Evolutionary conservation across 2,888 invertebrate species (phyloP).

Genomic region (Macaria liturata): DNA sequence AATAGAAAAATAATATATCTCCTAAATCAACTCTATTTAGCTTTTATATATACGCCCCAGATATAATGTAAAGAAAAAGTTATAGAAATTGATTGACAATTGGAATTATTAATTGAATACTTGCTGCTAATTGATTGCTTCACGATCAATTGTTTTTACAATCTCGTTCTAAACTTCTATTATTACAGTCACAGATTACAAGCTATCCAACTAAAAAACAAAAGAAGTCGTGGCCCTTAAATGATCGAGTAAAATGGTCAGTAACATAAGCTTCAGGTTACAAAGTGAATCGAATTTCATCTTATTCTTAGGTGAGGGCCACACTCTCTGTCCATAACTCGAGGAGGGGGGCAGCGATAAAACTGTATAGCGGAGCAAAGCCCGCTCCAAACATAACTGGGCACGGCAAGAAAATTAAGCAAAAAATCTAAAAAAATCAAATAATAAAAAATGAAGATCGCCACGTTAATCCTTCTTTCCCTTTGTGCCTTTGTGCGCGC

Average conservation of each 20-base stretch:
- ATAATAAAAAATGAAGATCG: constrained; percentile 61
- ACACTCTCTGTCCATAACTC: constrained; percentile 16
- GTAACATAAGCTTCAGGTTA: constrained; percentile 32
- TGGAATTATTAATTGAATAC: no score
- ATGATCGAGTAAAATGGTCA: not conserved
- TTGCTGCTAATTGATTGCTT: not conserved
- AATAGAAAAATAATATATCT: no score
- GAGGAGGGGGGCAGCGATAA: constrained; percentile 74
- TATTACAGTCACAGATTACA: no score
- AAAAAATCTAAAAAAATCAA: constrained; percentile 38
- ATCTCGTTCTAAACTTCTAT: not conserved
- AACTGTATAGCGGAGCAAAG: constrained; percentile 66
- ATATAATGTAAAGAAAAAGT: no score
- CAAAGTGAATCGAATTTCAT: constrained; percentile 60
- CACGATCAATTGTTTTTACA: not conserved
- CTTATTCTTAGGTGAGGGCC: constrained; percentile 62
- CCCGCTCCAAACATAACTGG: constrained; percentile 71
- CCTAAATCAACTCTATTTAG: no score
- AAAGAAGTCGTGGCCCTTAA: not conserved
- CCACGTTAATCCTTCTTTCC: constrained; percentile 15
- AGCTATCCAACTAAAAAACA: no score
- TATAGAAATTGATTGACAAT: no score
- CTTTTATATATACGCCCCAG: no score
- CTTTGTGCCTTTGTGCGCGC: constrained; percentile 61
- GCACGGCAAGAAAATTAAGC: constrained; percentile 51